A percentile compares a stretch with the other conserved stretches of the same genome.
These are phyloP conservation scores for Drosophila yooni DNA, from an alignment of 2,888 invertebrate species.

Conservation along the genomic window DNA sequence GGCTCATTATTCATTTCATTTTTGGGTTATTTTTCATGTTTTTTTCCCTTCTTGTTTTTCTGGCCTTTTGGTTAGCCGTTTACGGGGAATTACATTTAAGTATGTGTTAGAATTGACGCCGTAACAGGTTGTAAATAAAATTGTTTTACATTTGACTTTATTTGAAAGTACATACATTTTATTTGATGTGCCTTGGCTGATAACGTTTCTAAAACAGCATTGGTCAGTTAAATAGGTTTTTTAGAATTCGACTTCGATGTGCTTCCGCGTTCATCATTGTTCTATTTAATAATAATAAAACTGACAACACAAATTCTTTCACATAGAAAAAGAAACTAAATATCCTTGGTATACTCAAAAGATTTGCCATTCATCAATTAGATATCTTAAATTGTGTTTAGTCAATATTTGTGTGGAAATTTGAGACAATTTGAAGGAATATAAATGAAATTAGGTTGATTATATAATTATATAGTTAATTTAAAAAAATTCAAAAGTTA, in stretches of 20 bases:
- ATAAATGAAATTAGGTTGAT: neutral
- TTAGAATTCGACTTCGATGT: neutral
- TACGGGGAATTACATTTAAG: conserved; percentile 76
- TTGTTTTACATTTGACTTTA: conserved; percentile 54
- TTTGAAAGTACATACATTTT: conserved; percentile 15
- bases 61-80: conserved; percentile 47
- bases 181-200: neutral
- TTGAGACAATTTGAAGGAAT: neutral
- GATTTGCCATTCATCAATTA: neutral
- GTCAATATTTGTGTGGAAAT: neutral
- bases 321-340: neutral
- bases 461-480: neutral
- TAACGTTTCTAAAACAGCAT: neutral
- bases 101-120: conserved; percentile 78
- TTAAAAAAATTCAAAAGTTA: neutral
- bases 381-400: no score
- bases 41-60: conserved; percentile 29
- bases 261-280: neutral
- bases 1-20: conserved; percentile 57
- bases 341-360: no score
- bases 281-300: neutral
- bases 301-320: neutral
- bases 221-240: neutral
- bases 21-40: conserved; percentile 52
- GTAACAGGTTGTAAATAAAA: conserved; percentile 78